These are phyloP conservation scores for Polyodon spathula DNA, from an alignment of 2,113 vertebrate species.

Conservation along the genomic window DNA sequence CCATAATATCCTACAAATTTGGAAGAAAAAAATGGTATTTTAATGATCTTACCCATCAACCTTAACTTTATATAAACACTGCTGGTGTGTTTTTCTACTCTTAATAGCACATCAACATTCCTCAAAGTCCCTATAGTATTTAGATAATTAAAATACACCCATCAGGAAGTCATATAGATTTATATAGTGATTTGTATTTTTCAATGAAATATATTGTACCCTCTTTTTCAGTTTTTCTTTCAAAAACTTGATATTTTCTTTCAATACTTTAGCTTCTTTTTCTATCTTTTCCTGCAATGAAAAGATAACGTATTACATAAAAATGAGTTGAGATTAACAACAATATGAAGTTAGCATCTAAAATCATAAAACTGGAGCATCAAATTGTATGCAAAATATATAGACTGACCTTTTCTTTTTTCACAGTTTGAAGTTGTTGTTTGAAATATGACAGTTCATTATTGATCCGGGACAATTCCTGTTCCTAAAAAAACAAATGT, in stretches of 20 bases:
- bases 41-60: too few species aligned
- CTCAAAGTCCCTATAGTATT: slow-evolving; percentile 39
- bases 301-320: slow-evolving; percentile 9
- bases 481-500: slow-evolving; percentile 58
- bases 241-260: slow-evolving; percentile 37
- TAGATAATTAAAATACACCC: slow-evolving; percentile 13
- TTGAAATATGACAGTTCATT: slow-evolving; percentile 57
- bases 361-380: slow-evolving; percentile 5
- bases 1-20: slow-evolving; percentile 49
- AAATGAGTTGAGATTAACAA: too few species aligned
- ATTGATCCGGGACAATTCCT: slow-evolving; percentile 55
- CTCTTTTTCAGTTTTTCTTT: slow-evolving; percentile 19
- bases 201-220: slow-evolving; percentile 3
- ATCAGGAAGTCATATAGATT: slow-evolving; percentile 13
- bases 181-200: slow-evolving; percentile 15
- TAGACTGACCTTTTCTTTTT: slow-evolving; percentile 55
- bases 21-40: too few species aligned
- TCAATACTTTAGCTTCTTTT: slow-evolving; percentile 31
- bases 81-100: too few species aligned
- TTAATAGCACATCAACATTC: too few species aligned
- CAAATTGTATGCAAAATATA: neutral
- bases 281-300: slow-evolving; percentile 49
- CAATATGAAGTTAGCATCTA: neutral
- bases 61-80: too few species aligned
- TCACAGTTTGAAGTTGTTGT: slow-evolving; percentile 59